A percentile compares a stretch with the other conserved stretches of the same genome.
phyloP scores from a whole-genome alignment of 2,888 invertebrate species.

The Melieria picta region DNA sequence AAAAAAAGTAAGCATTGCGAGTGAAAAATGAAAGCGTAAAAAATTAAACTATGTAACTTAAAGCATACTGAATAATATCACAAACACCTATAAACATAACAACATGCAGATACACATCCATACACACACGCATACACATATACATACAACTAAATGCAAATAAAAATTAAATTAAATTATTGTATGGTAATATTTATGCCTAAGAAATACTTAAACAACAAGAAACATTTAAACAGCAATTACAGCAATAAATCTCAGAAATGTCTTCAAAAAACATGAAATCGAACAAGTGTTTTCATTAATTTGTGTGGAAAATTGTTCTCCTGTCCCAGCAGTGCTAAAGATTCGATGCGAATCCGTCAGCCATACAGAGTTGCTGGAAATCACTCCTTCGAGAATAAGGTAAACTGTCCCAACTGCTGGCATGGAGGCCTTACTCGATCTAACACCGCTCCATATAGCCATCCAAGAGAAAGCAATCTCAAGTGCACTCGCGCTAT shows the following conservation, averaged over 20 bases:
- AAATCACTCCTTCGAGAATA: no score
- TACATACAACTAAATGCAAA: constrained; percentile 3
- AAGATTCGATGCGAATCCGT: no score
- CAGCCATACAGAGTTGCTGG: no score
- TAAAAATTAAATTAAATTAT: constrained; percentile 31
- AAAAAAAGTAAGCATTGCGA: constrained; percentile 21
- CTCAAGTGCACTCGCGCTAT: no score
- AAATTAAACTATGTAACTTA: constrained; percentile 32
- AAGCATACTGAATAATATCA: constrained; percentile 20
- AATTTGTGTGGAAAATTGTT: no score
- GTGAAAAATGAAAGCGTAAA: constrained; percentile 37
- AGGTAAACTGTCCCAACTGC: no score
- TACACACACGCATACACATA: constrained; percentile 16
- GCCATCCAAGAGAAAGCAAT: no score
- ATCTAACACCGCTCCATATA: no score
- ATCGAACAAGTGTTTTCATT: neutral
- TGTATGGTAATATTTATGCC: constrained; percentile 34
- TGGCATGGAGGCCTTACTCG: no score
- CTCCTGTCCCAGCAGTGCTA: no score
- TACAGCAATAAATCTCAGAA: constrained; percentile 38
- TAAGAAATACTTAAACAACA: constrained; percentile 32
- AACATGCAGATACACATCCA: constrained; percentile 18
- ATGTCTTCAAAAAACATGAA: constrained; percentile 29
- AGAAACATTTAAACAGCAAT: constrained; percentile 28
- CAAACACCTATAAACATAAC: constrained; percentile 32